Conservation (phyloP, 2,888 invertebrate genomes). For the Melitaea athalia region DNA sequence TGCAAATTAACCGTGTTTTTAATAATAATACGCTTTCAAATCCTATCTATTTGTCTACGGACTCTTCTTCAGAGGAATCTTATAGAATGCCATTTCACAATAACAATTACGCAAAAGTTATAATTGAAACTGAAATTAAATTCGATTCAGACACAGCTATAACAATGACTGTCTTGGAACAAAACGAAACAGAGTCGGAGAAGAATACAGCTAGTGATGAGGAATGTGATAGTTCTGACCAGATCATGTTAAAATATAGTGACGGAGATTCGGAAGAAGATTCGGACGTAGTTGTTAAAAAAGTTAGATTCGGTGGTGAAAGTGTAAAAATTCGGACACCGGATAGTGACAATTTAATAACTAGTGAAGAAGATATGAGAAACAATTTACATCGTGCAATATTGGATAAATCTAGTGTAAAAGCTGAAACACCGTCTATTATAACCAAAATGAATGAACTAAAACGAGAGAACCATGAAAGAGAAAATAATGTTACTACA, state of each 20-base stretch:
- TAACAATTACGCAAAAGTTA: conserved; percentile 84
- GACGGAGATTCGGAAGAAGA: conserved; percentile 85
- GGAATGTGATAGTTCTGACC: conserved; percentile 73
- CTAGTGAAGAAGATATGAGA: conserved; percentile 79
- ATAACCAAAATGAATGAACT: conserved; percentile 64
- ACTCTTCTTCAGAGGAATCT: conserved; percentile 84
- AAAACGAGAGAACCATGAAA: conserved; percentile 59
- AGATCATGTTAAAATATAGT: conserved; percentile 82
- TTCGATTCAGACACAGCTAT: conserved; percentile 90
- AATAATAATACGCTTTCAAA: conserved; percentile 56
- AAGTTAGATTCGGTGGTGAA: conserved; percentile 94
- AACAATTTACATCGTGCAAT: conserved; percentile 42
- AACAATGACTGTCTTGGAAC: conserved; percentile 92
- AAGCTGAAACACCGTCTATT: conserved; percentile 52
- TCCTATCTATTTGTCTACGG: conserved; percentile 65
- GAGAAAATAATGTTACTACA: conserved; percentile 49
- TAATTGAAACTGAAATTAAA: conserved; percentile 92
- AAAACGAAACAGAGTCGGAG: conserved; percentile 79
- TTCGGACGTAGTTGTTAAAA: conserved; percentile 81
- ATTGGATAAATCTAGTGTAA: conserved; percentile 37
- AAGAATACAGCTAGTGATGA: conserved; percentile 72
- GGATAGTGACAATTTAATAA: conserved; percentile 88
- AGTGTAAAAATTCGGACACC: conserved; percentile 92
- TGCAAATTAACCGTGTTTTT: conserved; percentile 67
- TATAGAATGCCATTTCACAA: conserved; percentile 71